Conservation (phyloP, 2,888 invertebrate species). For the Icerya purchasi region DNA sequence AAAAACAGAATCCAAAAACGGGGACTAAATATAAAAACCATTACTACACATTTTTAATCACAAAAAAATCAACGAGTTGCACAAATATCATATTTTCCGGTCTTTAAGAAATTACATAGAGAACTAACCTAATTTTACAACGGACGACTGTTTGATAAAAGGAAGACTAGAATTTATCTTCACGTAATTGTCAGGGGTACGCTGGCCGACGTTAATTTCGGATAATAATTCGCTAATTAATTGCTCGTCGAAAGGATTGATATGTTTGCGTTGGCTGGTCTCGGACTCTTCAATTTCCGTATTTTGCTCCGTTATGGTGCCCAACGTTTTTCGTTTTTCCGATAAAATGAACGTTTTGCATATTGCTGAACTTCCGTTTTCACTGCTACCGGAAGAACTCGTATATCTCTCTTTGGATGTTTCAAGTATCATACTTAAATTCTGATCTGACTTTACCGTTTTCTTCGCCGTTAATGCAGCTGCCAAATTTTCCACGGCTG, state of each 20-base stretch:
- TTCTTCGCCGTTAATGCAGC: not conserved
- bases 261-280: slow-evolving; percentile 4
- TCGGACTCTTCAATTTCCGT: slow-evolving; percentile 3
- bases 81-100: no score
- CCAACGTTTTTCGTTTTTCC: not conserved
- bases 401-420: slow-evolving; percentile 37
- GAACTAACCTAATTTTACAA: not conserved
- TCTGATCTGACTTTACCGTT: not conserved
- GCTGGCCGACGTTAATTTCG: slow-evolving; percentile 33
- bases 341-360: slow-evolving; percentile 1
- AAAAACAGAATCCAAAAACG: no score
- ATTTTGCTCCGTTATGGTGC: not conserved
- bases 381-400: slow-evolving; percentile 17
- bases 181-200: not conserved
- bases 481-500: not conserved
- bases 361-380: not conserved
- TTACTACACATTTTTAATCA: no score
- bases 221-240: slow-evolving; percentile 45
- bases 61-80: no score
- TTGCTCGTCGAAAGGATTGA: slow-evolving; percentile 62
- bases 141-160: not conserved
- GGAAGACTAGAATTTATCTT: not conserved
- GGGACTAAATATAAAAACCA: no score
- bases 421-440: slow-evolving; percentile 38
- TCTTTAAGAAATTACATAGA: no score